Evolutionary conservation across 2,113 vertebrate genomes (phyloP).

Genomic region (Mobula birostris): DNA sequence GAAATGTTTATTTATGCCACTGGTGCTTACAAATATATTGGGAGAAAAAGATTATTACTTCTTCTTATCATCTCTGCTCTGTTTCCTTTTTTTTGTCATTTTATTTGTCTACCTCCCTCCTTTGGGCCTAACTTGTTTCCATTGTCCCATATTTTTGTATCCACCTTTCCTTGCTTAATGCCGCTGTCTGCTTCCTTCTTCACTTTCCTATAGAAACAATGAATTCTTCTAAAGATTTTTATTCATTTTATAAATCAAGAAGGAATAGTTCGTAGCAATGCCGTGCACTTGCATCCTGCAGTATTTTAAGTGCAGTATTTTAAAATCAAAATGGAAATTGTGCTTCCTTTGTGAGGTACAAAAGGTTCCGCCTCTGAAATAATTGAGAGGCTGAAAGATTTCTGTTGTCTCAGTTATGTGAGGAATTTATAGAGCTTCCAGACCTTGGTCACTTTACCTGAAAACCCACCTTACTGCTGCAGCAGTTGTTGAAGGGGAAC

Average conservation of each 20-base stretch:
- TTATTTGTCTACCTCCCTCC: neutral
- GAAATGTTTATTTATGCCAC: neutral
- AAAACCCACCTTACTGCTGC: too few relatives aligned
- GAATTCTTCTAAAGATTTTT: neutral
- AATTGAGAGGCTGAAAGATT: too few relatives aligned
- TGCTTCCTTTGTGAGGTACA: neutral
- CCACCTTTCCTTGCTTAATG: neutral
- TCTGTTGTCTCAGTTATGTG: too few relatives aligned
- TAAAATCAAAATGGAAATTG: neutral
- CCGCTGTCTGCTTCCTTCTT: neutral
- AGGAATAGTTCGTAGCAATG: neutral
- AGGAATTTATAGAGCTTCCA: too few relatives aligned
- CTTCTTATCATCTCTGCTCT: neutral
- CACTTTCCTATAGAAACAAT: neutral
- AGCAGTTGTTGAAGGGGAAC: too few relatives aligned
- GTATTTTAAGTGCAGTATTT: neutral
- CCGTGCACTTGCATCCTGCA: neutral
- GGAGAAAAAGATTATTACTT: neutral
- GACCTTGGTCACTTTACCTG: too few relatives aligned
- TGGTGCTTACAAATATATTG: neutral
- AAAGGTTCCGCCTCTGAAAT: too few relatives aligned
- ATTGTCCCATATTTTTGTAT: neutral
- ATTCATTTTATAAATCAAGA: neutral
- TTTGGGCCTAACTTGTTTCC: neutral
- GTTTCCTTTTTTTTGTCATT: neutral